Conservation (phyloP, 2,888 invertebrate genomes). For the Rotaria sp. region DNA sequence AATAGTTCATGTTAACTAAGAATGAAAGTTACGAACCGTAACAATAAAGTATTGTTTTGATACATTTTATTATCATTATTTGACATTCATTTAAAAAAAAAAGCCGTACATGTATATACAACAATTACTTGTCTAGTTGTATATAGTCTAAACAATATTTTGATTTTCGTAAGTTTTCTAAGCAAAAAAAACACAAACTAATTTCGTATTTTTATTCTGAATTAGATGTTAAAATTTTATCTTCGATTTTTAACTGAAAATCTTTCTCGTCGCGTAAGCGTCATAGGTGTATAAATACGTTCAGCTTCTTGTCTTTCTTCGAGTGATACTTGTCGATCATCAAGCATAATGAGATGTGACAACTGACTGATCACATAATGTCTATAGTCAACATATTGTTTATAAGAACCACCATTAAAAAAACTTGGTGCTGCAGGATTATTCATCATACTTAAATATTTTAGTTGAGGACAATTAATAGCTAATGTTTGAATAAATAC, state of each 20-base stretch:
- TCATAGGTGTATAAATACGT: neutral
- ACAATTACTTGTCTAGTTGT: too few relatives aligned
- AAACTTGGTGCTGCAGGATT: constrained; percentile 73
- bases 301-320: constrained; percentile 24
- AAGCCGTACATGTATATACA: neutral
- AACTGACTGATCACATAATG: constrained; percentile 47
- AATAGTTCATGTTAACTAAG: neutral
- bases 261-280: neutral
- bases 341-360: constrained; percentile 29
- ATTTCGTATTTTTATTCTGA: neutral
- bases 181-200: neutral
- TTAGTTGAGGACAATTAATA: constrained; percentile 67
- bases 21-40: neutral
- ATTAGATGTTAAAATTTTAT: neutral
- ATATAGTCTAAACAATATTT: too few relatives aligned
- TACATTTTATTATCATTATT: neutral
- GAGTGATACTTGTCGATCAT: constrained; percentile 29
- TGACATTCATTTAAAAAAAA: neutral
- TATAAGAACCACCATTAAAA: constrained; percentile 68
- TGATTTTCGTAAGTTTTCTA: too few relatives aligned
- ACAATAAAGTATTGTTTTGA: neutral
- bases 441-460: constrained; percentile 74
- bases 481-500: constrained; percentile 59
- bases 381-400: constrained; percentile 72
- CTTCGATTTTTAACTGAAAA: neutral